These are phyloP conservation scores for Scolopax mira DNA, from an alignment of 2,113 vertebrate genomes.

Conservation along the genomic window DNA sequence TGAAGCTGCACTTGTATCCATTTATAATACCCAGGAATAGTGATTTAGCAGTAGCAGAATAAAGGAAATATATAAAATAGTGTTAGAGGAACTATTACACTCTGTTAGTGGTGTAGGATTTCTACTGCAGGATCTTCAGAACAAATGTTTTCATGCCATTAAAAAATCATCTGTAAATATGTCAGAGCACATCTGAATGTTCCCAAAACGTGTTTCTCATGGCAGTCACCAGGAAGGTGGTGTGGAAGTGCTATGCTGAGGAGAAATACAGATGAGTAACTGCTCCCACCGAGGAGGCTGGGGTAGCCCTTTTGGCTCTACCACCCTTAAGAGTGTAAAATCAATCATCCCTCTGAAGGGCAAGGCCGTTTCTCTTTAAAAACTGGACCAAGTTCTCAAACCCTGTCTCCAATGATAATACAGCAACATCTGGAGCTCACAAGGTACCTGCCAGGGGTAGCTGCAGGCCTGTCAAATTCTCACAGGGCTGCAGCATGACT, in stretches of 20 bases:
- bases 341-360: not conserved
- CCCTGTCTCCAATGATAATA: not conserved
- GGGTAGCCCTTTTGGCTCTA: not conserved
- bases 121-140: not conserved
- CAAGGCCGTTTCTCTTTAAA: not conserved
- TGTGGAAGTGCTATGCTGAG: not conserved
- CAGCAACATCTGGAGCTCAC: constrained; percentile 17
- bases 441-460: not conserved
- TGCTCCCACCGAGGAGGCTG: not conserved
- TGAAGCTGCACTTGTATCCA: not conserved
- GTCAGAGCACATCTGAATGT: not conserved
- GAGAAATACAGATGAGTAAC: not conserved
- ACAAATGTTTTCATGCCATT: not conserved
- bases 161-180: not conserved
- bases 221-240: not conserved
- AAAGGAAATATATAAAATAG: not conserved
- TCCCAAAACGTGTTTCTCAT: not conserved
- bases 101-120: not conserved
- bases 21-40: not conserved
- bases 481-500: not conserved
- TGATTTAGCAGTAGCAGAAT: not conserved
- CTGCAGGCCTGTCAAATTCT: constrained; percentile 23
- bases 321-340: not conserved
- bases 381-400: not conserved
- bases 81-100: not conserved